Conservation (phyloP, 2,888 invertebrate genomes). For the Coremacera marginata region DNA sequence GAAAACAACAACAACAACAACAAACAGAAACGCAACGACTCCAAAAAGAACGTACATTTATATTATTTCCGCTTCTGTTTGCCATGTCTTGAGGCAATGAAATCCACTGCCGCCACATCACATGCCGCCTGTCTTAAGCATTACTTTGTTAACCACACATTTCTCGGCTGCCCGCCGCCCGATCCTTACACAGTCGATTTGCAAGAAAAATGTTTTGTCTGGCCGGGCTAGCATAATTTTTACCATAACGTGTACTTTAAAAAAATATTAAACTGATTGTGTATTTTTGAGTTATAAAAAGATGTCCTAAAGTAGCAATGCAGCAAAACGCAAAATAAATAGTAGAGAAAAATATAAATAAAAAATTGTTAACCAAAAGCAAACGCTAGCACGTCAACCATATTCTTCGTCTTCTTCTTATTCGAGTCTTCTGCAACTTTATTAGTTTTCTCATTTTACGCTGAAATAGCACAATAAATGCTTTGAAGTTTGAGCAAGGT, state of each 20-base stretch:
- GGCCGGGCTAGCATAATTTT: not conserved
- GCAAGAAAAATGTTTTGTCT: too few relatives aligned
- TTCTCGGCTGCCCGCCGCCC: not conserved
- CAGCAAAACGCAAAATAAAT: not conserved
- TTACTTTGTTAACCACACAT: not conserved
- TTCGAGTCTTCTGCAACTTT: too few relatives aligned
- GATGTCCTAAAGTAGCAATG: not conserved
- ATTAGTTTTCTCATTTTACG: not conserved
- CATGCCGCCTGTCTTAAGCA: not conserved
- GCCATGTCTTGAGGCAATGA: not conserved
- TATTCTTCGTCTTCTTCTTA: too few relatives aligned
- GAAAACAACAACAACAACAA: not conserved
- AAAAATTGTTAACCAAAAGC: not conserved
- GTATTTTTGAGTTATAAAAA: conserved; percentile 10
- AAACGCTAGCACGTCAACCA: not conserved
- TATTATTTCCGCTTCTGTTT: conserved; percentile 4
- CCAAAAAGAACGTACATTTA: not conserved
- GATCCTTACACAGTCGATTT: too few relatives aligned
- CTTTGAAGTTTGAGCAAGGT: not conserved
- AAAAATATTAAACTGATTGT: conserved; percentile 10
- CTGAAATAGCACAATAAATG: not conserved
- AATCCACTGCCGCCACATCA: not conserved
- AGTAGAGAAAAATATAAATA: not conserved
- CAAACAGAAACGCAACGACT: not conserved
- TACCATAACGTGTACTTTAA: conserved; percentile 7